phyloP scores from a whole-genome alignment of 2,797 vertebrate genomes.

The Lemur catta region DNA sequence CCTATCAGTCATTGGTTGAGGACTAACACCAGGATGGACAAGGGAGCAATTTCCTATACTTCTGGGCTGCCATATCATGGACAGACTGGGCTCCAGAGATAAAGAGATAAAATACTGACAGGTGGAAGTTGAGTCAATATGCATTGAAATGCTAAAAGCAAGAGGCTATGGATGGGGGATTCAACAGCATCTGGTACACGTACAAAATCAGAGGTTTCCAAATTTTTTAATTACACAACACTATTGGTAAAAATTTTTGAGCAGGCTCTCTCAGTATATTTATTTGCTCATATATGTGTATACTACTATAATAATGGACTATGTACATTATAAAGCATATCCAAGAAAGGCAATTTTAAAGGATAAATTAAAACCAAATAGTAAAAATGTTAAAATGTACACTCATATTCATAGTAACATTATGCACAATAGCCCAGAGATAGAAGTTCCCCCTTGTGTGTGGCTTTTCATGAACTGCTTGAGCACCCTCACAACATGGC shows the following conservation, averaged over 20 bases:
- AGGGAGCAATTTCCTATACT: not conserved
- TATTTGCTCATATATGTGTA: not conserved
- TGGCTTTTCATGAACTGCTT: not conserved
- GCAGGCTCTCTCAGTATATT: not conserved
- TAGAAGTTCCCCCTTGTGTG: not conserved
- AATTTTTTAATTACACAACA: not conserved
- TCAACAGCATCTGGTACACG: not conserved
- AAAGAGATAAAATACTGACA: not conserved
- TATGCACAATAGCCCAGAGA: not conserved
- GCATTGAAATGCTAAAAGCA: not conserved
- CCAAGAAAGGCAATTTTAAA: not conserved
- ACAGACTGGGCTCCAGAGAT: not conserved
- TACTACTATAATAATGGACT: not conserved
- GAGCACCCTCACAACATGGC: not conserved
- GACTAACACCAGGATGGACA: not conserved
- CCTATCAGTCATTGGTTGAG: not conserved
- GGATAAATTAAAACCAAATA: not conserved
- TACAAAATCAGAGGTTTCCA: not conserved
- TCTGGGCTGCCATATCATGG: not conserved
- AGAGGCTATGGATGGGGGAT: not conserved
- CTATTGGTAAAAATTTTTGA: not conserved
- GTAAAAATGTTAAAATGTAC: not conserved
- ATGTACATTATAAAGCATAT: not conserved
- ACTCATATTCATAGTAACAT: not conserved
- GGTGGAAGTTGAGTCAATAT: not conserved